phyloP scores from a whole-genome alignment of 2,797 vertebrate species.

The Rhadinocentrus ornatus region DNA sequence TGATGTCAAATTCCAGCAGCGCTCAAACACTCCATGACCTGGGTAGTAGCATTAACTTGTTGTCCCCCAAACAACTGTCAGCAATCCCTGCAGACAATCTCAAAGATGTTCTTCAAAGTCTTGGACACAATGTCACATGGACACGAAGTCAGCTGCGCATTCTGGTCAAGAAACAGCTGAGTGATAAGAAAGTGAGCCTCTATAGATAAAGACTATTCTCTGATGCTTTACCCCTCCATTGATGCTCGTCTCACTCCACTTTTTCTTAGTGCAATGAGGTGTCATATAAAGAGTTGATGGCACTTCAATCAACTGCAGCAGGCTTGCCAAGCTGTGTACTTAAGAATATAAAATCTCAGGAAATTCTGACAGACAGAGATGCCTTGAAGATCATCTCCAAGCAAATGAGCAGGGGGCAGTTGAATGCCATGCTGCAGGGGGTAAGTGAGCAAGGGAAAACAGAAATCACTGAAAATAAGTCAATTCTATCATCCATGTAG shows the following conservation, averaged over 20 bases:
- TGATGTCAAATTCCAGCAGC: conserved; percentile 19
- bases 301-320: conserved; percentile 52
- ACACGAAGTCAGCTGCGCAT: conserved; percentile 43
- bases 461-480: neutral
- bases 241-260: conserved; percentile 4
- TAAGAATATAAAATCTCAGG: conserved; percentile 45
- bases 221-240: neutral
- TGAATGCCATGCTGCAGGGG: conserved; percentile 66
- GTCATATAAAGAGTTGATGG: conserved; percentile 51
- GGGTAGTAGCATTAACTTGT: conserved; percentile 31
- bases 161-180: conserved; percentile 61
- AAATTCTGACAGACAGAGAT: conserved; percentile 57
- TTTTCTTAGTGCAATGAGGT: conserved; percentile 45
- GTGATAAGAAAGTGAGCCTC: conserved; percentile 51
- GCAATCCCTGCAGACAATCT: conserved; percentile 22
- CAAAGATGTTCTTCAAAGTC: conserved; percentile 35
- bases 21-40: conserved; percentile 27
- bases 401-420: conserved; percentile 68
- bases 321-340: conserved; percentile 65
- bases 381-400: conserved; percentile 58
- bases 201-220: neutral
- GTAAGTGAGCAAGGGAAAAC: conserved; percentile 60
- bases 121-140: conserved; percentile 52
- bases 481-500: neutral
- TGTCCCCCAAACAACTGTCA: conserved; percentile 60